These are phyloP conservation scores for Machaerirhynchus nigripectus DNA, from an alignment of 2,113 vertebrate species.

Conservation along the genomic window DNA sequence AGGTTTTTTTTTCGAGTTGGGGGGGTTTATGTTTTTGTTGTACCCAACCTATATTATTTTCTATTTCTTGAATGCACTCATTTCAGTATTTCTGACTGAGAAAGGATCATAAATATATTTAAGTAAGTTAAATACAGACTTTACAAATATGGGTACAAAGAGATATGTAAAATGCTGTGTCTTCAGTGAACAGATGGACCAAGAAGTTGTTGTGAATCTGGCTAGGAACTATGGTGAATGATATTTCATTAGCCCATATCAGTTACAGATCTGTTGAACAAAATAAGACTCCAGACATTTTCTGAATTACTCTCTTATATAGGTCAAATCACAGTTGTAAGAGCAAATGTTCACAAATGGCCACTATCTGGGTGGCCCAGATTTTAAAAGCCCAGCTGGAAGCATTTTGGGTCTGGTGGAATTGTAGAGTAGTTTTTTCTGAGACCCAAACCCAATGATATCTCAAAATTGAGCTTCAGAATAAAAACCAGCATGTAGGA, in stretches of 20 bases:
- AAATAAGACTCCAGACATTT: conserved; percentile 63
- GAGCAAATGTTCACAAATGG: conserved; percentile 57
- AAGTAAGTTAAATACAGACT: conserved; percentile 49
- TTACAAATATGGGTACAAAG: conserved; percentile 53
- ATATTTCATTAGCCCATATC: conserved; percentile 62
- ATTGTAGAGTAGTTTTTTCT: neutral
- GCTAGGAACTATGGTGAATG: conserved; percentile 61
- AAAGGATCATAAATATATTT: conserved; percentile 26
- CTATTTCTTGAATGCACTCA: neutral
- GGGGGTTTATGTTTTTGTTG: neutral
- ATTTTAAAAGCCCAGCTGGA: conserved; percentile 39
- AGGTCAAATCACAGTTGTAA: conserved; percentile 62
- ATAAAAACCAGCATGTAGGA: neutral
- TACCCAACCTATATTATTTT: neutral
- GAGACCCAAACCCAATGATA: neutral
- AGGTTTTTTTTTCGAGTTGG: neutral
- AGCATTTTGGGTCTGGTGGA: neutral
- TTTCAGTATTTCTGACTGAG: neutral
- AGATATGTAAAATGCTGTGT: conserved; percentile 61
- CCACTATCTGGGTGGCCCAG: conserved; percentile 37
- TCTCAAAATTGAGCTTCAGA: neutral
- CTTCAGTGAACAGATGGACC: conserved; percentile 65
- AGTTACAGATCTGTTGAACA: conserved; percentile 60
- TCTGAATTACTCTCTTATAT: conserved; percentile 57
- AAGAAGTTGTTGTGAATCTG: conserved; percentile 66